Conservation (phyloP, 2,113 vertebrate species). For the Bubo scandiacus region DNA sequence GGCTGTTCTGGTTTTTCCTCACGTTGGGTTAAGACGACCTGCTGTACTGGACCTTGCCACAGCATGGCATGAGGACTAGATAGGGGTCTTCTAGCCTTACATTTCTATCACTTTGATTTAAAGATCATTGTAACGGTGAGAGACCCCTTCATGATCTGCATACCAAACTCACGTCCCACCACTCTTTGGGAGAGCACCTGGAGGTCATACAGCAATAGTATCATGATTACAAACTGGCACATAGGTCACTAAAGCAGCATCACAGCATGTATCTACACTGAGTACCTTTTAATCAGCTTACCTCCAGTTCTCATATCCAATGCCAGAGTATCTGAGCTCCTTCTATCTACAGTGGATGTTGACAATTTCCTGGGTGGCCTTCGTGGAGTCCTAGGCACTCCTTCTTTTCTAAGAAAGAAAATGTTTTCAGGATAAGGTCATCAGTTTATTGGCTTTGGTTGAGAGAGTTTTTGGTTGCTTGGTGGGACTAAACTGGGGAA, state of each 20-base stretch:
- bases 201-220: neutral
- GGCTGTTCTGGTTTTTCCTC: neutral
- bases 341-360: accelerated
- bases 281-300: neutral
- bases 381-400: neutral
- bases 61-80: neutral
- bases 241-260: neutral
- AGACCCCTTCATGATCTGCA: accelerated
- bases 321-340: neutral
- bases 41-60: neutral
- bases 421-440: neutral
- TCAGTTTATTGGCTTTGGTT: accelerated
- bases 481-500: neutral
- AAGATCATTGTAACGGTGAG: neutral
- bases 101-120: neutral
- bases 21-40: neutral
- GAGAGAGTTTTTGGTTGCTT: neutral
- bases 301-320: neutral
- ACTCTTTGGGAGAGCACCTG: neutral
- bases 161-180: neutral
- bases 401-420: neutral
- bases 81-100: neutral
- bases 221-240: neutral
- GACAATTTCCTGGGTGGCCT: neutral
- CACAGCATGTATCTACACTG: neutral